Conservation (phyloP, 2,888 invertebrate species). For the Ormia ochracea region DNA sequence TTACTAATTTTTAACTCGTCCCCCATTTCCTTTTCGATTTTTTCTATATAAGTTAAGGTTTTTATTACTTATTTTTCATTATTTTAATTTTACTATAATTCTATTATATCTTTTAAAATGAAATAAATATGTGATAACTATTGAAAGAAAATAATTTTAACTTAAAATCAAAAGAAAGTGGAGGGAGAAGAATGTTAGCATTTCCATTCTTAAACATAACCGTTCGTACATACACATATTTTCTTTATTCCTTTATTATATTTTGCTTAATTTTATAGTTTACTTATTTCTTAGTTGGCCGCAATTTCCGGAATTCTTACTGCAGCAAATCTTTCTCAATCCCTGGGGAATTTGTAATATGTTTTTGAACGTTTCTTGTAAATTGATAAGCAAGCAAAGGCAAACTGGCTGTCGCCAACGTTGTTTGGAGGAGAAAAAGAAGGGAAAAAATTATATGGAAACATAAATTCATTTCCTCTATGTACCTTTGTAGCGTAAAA, state of each 20-base stretch:
- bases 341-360: slow-evolving; percentile 43
- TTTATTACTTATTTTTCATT: too few relatives aligned
- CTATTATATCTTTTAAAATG: too few relatives aligned
- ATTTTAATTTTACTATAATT: too few relatives aligned
- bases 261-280: neutral
- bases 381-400: slow-evolving; percentile 36
- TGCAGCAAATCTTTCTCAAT: slow-evolving; percentile 40
- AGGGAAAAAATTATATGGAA: neutral
- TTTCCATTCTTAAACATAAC: too few relatives aligned
- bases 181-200: too few relatives aligned
- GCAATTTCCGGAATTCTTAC: slow-evolving; percentile 61
- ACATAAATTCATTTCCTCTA: slow-evolving; percentile 50
- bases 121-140: too few relatives aligned
- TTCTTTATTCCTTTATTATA: neutral
- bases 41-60: too few relatives aligned
- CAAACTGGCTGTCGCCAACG: slow-evolving; percentile 40
- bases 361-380: slow-evolving; percentile 55
- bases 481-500: slow-evolving; percentile 40
- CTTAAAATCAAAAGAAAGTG: too few relatives aligned
- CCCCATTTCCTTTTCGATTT: too few relatives aligned
- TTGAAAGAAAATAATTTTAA: too few relatives aligned
- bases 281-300: slow-evolving; percentile 37
- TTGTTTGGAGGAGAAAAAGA: neutral
- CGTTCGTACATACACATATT: neutral
- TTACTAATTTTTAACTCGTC: too few relatives aligned